A percentile compares a stretch with the other conserved stretches of the same genome.
Evolutionary conservation across 2,113 vertebrate genomes (phyloP).

Genomic region (Poeciliopsis prolifica): DNA sequence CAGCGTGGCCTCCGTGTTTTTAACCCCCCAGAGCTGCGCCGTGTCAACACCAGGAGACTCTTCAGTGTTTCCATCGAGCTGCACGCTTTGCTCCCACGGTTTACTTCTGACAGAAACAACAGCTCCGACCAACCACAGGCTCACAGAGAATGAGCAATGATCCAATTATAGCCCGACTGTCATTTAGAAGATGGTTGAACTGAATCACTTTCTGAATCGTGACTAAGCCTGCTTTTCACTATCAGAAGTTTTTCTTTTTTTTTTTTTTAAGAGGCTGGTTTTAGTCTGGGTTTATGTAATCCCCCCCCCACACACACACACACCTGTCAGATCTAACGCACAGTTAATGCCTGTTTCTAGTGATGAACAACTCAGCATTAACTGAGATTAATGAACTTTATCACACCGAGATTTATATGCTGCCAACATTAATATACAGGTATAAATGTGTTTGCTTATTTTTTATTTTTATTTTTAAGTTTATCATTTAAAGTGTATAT

Average conservation of each 20-base stretch:
- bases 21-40: not conserved
- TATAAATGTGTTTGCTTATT: no score
- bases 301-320: no score
- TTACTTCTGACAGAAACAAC: not conserved
- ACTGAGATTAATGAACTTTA: no score
- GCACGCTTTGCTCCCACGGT: not conserved
- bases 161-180: not conserved
- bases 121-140: slow-evolving; percentile 1
- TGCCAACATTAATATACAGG: no score
- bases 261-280: not conserved
- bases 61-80: slow-evolving; percentile 6
- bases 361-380: no score
- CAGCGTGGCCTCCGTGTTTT: not conserved
- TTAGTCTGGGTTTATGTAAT: not conserved
- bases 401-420: no score
- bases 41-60: not conserved
- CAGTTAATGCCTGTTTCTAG: not conserved
- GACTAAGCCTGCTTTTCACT: not conserved
- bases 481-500: no score
- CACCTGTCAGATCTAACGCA: no score
- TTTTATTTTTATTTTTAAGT: no score
- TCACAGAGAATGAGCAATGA: not conserved
- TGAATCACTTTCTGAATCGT: slow-evolving; percentile 7
- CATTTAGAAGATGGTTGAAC: not conserved
- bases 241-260: not conserved